These are phyloP conservation scores for Macroglossus sobrinus DNA, from an alignment of 2,113 vertebrate genomes.

Conservation along the genomic window DNA sequence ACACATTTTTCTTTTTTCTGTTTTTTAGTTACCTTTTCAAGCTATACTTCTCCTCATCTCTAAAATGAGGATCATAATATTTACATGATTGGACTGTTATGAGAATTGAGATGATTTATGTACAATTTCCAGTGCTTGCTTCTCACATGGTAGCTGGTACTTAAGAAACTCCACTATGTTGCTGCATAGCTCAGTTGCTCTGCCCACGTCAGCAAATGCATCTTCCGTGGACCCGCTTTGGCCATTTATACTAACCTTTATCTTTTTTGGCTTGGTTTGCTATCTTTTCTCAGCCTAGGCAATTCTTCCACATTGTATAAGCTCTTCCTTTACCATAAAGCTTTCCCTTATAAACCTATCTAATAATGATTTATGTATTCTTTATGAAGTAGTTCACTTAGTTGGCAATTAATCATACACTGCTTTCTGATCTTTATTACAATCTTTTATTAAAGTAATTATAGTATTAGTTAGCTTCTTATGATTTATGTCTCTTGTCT, in stretches of 20 bases:
- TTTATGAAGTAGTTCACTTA: not conserved
- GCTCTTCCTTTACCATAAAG: not conserved
- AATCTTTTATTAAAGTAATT: conserved; percentile 57
- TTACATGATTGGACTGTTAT: not conserved
- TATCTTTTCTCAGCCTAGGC: not conserved
- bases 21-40: not conserved
- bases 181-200: not conserved
- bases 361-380: conserved; percentile 32
- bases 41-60: not conserved
- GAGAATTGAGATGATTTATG: not conserved
- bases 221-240: not conserved
- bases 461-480: conserved; percentile 6
- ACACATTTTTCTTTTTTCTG: not conserved
- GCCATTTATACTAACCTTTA: accelerated
- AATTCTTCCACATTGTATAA: not conserved
- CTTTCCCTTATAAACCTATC: not conserved
- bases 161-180: accelerated
- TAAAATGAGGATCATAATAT: not conserved
- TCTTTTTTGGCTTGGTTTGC: not conserved
- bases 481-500: conserved; percentile 8
- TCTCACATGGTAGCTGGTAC: not conserved
- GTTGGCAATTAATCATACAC: not conserved
- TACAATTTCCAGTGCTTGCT: not conserved
- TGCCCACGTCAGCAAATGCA: not conserved
- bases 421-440: conserved; percentile 8